A percentile compares a stretch with the other conserved stretches of the same genome.
These are phyloP conservation scores for Julus scandinavius DNA, from an alignment of 2,888 invertebrate genomes.

Conservation along the genomic window DNA sequence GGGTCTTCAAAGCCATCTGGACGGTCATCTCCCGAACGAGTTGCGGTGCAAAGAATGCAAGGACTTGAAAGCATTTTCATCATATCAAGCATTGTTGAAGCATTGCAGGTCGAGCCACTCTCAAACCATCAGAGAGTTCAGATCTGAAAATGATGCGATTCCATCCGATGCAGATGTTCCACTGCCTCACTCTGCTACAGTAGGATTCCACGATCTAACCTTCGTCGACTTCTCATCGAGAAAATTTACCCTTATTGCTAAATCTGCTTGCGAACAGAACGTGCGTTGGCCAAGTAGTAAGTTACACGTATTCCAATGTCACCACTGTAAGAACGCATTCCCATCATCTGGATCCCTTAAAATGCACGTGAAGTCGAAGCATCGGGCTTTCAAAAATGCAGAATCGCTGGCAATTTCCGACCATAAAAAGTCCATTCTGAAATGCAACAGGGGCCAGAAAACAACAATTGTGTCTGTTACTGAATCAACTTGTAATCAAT, in stretches of 20 bases:
- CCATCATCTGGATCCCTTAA: slow-evolving; percentile 64
- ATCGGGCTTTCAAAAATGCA: slow-evolving; percentile 19
- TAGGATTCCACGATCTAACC: slow-evolving; percentile 71
- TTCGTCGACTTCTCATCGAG: slow-evolving; percentile 83
- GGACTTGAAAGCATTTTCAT: slow-evolving; percentile 74
- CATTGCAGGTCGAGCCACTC: slow-evolving; percentile 76
- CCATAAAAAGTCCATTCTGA: slow-evolving; percentile 1
- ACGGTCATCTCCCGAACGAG: slow-evolving; percentile 75
- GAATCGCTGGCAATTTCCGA: neutral
- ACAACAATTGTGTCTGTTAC: neutral
- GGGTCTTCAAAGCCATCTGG: slow-evolving; percentile 75
- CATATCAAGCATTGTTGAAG: slow-evolving; percentile 76
- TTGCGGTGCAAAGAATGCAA: slow-evolving; percentile 80
- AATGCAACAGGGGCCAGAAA: slow-evolving; percentile 41
- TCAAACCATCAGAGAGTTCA: slow-evolving; percentile 49
- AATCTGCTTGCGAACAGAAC: slow-evolving; percentile 77
- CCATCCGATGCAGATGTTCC: neutral
- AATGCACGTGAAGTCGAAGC: slow-evolving; percentile 62
- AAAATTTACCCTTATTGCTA: slow-evolving; percentile 82
- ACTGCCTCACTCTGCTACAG: neutral
- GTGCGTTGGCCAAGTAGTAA: slow-evolving; percentile 62
- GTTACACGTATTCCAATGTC: slow-evolving; percentile 64
- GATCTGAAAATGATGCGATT: neutral
- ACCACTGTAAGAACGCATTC: slow-evolving; percentile 64
- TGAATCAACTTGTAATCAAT: slow-evolving; percentile 15